Conservation (phyloP, 2,113 vertebrate genomes). For the Protobothrops flavoviridis region DNA sequence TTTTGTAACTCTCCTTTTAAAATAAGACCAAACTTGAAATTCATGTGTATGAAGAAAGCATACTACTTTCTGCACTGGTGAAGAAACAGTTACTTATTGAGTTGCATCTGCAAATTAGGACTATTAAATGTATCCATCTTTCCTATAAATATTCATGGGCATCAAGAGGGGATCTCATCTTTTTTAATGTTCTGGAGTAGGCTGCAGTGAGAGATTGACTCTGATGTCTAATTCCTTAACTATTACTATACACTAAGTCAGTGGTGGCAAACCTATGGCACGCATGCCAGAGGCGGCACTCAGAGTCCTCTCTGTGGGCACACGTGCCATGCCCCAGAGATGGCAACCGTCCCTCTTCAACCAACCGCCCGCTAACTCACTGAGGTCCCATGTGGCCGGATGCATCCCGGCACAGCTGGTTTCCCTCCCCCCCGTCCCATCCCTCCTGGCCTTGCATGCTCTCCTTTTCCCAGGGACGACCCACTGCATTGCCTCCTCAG, state of each 20-base stretch:
- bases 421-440: no score
- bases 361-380: no score
- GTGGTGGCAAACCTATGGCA: no score
- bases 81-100: not conserved
- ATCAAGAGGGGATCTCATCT: not conserved
- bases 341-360: no score
- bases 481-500: no score
- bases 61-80: not conserved
- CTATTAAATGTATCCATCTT: not conserved
- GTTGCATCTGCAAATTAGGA: not conserved
- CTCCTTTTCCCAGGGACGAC: no score
- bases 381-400: no score
- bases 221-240: not conserved
- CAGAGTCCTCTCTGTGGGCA: no score
- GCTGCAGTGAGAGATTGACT: not conserved
- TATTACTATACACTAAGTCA: not conserved
- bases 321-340: no score
- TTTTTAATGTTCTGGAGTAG: not conserved
- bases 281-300: no score
- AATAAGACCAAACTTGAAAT: not conserved
- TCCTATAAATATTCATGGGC: not conserved
- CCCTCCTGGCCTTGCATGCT: no score
- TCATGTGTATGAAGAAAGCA: not conserved
- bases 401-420: no score
- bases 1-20: not conserved